Percentiles rank a stretch among this genome's conserved stretches.
Conservation (phyloP, 1,140 invertebrate species). For the Ericerus pela region DNA sequence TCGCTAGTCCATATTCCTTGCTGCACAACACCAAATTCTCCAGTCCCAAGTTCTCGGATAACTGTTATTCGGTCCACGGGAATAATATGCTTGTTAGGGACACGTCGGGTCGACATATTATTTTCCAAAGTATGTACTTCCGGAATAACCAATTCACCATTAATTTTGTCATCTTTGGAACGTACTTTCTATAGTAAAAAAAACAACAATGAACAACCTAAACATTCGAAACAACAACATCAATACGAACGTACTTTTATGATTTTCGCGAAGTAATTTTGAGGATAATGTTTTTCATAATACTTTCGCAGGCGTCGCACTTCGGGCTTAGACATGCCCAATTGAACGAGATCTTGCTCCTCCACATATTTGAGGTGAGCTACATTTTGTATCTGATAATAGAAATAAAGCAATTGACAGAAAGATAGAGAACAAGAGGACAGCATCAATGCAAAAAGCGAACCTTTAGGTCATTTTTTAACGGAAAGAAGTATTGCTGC, state of each 20-base stretch:
- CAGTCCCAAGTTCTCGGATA: constrained; percentile 85
- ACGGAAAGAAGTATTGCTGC: constrained; percentile 66
- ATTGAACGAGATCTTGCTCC: constrained; percentile 74
- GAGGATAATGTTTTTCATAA: constrained; percentile 82
- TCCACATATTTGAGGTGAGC: constrained; percentile 93
- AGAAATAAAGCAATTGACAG: constrained; percentile 6
- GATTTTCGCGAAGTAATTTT: constrained; percentile 81
- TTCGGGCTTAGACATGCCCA: constrained; percentile 92
- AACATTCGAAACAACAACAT: too few species aligned
- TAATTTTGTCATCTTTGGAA: constrained; percentile 30
- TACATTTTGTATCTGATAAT: constrained; percentile 61
- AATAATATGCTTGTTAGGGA: constrained; percentile 89
- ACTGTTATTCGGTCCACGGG: constrained; percentile 82
- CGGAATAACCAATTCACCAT: constrained; percentile 24
- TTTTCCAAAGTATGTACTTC: constrained; percentile 31
- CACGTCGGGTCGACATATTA: constrained; percentile 32
- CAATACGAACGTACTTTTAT: constrained; percentile 47
- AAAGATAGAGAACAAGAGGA: neutral
- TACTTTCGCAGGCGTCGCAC: constrained; percentile 82
- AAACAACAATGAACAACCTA: constrained; percentile 11
- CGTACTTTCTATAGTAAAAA: constrained; percentile 31
- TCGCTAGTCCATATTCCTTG: constrained; percentile 97
- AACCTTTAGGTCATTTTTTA: constrained; percentile 44
- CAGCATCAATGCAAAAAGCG: neutral
- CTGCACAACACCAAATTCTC: constrained; percentile 94